phyloP scores from a whole-genome alignment of 2,888 invertebrate species.

The Clostera curtula region DNA sequence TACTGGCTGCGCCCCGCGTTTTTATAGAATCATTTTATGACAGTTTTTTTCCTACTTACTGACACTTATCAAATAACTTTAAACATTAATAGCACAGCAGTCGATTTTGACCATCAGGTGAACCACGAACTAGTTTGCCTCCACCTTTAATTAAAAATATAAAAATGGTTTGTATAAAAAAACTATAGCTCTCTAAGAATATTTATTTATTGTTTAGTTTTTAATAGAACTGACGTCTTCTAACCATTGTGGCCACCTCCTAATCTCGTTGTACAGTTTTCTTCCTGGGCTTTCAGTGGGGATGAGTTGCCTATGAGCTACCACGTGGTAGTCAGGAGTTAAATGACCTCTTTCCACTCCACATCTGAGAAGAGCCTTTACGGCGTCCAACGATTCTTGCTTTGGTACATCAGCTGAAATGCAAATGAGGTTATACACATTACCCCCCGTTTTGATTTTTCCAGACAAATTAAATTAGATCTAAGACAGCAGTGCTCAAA shows the following conservation, averaged over 20 bases:
- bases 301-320: constrained; percentile 75
- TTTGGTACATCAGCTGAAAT: constrained; percentile 75
- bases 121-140: too few relatives aligned
- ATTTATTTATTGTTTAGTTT: constrained; percentile 1
- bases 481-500: too few relatives aligned
- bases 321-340: constrained; percentile 68
- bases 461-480: too few relatives aligned
- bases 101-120: too few relatives aligned
- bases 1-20: too few relatives aligned
- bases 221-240: constrained; percentile 35
- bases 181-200: too few relatives aligned
- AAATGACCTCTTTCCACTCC: constrained; percentile 77
- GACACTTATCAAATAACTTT: too few relatives aligned
- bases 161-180: too few relatives aligned
- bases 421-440: background rate
- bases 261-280: constrained; percentile 55
- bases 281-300: constrained; percentile 60
- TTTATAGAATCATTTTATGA: too few relatives aligned
- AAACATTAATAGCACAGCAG: too few relatives aligned
- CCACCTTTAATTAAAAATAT: too few relatives aligned
- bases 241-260: constrained; percentile 61
- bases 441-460: constrained; percentile 1
- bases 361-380: constrained; percentile 72
- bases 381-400: constrained; percentile 67
- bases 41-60: background rate